phyloP scores from a whole-genome alignment of 1,140 invertebrate genomes.

The Antheraea mylitta region DNA sequence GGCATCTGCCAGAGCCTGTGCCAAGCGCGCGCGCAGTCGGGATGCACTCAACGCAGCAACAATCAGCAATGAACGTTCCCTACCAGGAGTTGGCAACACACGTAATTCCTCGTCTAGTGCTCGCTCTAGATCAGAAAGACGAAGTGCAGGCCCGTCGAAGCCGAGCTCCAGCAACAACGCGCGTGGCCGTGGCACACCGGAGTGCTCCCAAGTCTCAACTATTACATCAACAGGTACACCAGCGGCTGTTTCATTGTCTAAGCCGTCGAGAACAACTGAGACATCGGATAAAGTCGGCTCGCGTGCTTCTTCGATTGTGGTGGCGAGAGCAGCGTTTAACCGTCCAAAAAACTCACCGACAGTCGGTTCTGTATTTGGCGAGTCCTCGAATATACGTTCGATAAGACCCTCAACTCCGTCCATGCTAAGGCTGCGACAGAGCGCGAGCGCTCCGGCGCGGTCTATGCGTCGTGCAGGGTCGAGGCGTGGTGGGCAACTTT shows the following conservation, averaged over 20 bases:
- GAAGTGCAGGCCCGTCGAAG: conserved; percentile 82
- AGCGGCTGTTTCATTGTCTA: conserved; percentile 34
- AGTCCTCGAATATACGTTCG: conserved; percentile 50
- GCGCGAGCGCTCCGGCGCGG: conserved; percentile 45
- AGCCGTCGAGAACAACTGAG: neutral
- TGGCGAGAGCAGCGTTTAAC: conserved; percentile 49
- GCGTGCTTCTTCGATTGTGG: conserved; percentile 45
- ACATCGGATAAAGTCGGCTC: neutral
- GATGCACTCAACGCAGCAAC: conserved; percentile 50
- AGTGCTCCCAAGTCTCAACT: conserved; percentile 86
- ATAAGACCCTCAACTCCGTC: conserved; percentile 54
- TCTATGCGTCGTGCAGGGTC: conserved; percentile 56
- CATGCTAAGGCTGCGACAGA: conserved; percentile 57
- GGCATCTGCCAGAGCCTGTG: conserved; percentile 37
- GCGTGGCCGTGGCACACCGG: conserved; percentile 82
- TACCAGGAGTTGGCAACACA: conserved; percentile 62
- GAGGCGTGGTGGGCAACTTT: conserved; percentile 14
- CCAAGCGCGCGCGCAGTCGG: conserved; percentile 45
- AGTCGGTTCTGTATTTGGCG: conserved; percentile 40
- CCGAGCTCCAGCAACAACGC: conserved; percentile 84
- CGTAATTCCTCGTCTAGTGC: conserved; percentile 88
- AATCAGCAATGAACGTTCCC: conserved; percentile 44
- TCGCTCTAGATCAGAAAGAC: conserved; percentile 84
- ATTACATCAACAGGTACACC: conserved; percentile 76
- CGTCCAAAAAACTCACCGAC: conserved; percentile 66